Evolutionary conservation across 2,113 vertebrate species (phyloP).

Genomic region (Scatophagus argus): DNA sequence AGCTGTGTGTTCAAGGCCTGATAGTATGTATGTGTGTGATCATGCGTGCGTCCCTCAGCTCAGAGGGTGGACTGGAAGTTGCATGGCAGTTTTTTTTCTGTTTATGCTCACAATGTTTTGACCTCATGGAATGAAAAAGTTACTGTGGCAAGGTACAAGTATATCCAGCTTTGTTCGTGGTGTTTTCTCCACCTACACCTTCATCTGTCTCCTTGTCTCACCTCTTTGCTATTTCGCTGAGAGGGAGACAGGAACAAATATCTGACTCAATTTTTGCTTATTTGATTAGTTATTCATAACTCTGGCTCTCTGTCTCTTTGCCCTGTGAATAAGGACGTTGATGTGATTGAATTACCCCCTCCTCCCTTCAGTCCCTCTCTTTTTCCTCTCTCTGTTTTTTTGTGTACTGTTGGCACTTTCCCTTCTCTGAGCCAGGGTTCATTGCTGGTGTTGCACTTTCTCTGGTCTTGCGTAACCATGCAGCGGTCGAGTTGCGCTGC

Average conservation of each 20-base stretch:
- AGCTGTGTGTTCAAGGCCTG: constrained; percentile 1
- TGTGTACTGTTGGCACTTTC: constrained; percentile 69
- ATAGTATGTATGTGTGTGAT: neutral
- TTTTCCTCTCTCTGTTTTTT: constrained; percentile 36
- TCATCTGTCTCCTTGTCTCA: constrained; percentile 12
- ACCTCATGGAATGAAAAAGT: constrained; percentile 2
- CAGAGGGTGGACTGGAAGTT: constrained; percentile 17
- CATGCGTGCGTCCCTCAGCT: constrained; percentile 14
- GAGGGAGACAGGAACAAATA: constrained; percentile 36
- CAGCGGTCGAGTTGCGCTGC: constrained; percentile 61
- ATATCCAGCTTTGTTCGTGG: neutral
- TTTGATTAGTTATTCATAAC: constrained; percentile 77
- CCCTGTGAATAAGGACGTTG: constrained; percentile 67
- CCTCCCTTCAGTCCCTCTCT: constrained; percentile 27
- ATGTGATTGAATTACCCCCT: constrained; percentile 75
- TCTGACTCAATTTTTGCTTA: constrained; percentile 76
- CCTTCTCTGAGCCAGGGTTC: constrained; percentile 52
- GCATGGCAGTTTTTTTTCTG: neutral
- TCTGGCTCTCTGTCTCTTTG: constrained; percentile 42
- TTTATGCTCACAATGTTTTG: constrained; percentile 2
- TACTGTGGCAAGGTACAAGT: neutral
- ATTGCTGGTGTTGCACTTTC: constrained; percentile 76
- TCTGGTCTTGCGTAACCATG: constrained; percentile 63
- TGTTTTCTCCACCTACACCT: constrained; percentile 20
- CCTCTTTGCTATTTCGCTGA: constrained; percentile 46